Conservation (phyloP, 2,888 invertebrate genomes). For the Parapristionchus giblindavisi region DNA sequence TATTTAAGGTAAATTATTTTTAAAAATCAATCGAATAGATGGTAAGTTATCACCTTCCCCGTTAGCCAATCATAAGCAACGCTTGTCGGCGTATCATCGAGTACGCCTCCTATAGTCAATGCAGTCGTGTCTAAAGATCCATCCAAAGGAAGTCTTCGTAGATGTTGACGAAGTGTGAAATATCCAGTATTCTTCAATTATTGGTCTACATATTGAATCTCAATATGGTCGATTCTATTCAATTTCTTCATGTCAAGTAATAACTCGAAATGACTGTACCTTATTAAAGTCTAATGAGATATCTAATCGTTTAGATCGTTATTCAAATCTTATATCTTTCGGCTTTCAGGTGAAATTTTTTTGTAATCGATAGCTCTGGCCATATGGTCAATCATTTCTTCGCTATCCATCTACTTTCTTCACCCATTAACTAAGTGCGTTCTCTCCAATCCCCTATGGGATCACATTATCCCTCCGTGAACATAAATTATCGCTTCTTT, state of each 20-base stretch:
- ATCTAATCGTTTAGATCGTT: no score
- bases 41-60: conserved; percentile 12
- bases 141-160: conserved; percentile 10
- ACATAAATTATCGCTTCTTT: no score
- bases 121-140: conserved; percentile 3
- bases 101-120: conserved; percentile 10
- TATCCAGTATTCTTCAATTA: conserved; percentile 10
- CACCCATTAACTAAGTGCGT: no score
- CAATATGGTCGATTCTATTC: not conserved
- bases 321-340: no score
- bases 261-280: not conserved
- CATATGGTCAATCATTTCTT: no score
- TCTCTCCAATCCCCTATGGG: no score
- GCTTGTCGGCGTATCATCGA: conserved; percentile 32
- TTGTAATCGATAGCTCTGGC: no score
- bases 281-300: no score
- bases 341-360: no score
- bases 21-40: not conserved
- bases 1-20: not conserved
- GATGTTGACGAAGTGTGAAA: conserved; percentile 30
- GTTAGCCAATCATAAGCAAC: conserved; percentile 36
- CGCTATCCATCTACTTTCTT: no score
- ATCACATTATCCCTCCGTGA: no score
- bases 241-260: not conserved
- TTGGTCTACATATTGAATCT: not conserved